Evolutionary conservation across 2,797 vertebrate species (phyloP), one percentile per base, ranked within the genome.

Genomic region (Falco columbarius): DNA sequence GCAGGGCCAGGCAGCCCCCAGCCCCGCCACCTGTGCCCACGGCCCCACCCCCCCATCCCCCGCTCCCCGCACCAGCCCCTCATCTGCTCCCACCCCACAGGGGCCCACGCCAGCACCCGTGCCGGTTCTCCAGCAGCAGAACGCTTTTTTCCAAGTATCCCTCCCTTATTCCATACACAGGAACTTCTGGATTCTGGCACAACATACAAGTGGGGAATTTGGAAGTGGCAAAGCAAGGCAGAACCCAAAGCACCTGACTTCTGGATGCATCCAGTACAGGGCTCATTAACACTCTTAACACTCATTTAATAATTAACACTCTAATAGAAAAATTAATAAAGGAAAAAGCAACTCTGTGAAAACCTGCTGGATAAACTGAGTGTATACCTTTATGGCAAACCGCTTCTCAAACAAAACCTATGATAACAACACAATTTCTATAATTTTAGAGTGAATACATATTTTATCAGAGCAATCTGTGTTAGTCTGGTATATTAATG

Each of bases 401-500:
- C 10, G 18, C 26, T 76, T 86, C 47, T 91, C 46, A 70, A 81
- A 70, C 12, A 74, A 75, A 86, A 76, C 1, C 42, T 83, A 30
- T 40, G 67, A 27, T 4, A 8, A 21, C 14, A 83, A 58, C 49
- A 72, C 52, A 30, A 86, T 22, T 91, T 84, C 59, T 55, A 11
- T 51, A 1, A 71, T 62, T 93, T 68, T 46, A 62, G 49, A 90
- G 14, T 52, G 90, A 92, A 72, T 21, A 65, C 4, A 10, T 54
- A 80, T 46, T 87, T 91, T 80, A 92, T 95, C 70, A 94, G 94
- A 96, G 95, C 95, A 97, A 96, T 83, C 90, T 96, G 93, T 95
- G 93, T 84, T 74, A 62, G 87, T 96, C 95, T 97, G 97, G 95
- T 95, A 96, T 81, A 94, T 96, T 96, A 95, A 96, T 34, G 82